Conservation (phyloP, 2,113 vertebrate species). For the Psittacus erithacus region DNA sequence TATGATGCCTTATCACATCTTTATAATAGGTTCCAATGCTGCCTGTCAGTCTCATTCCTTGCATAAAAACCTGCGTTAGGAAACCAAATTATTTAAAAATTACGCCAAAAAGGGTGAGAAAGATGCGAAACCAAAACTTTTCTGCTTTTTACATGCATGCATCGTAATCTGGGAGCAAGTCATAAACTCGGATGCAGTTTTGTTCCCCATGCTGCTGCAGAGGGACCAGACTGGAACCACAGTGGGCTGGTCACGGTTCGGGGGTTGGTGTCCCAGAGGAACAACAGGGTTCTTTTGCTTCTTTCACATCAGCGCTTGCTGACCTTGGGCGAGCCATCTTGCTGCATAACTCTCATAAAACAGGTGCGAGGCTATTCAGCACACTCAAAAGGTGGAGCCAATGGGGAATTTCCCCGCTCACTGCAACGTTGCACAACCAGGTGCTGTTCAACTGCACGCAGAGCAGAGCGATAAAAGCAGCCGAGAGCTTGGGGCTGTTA, state of each 20-base stretch:
- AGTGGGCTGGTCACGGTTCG: rapidly evolving
- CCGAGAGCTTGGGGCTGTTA: neutral
- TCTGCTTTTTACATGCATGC: neutral
- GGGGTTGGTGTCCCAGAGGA: neutral
- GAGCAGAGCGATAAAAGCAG: neutral
- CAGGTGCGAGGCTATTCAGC: neutral
- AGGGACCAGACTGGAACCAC: neutral
- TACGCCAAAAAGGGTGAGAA: neutral
- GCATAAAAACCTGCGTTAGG: neutral
- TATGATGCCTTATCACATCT: neutral
- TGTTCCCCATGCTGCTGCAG: neutral
- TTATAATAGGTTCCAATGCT: neutral
- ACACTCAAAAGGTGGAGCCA: neutral
- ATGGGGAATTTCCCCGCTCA: neutral
- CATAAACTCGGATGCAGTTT: neutral
- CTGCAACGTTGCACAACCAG: neutral
- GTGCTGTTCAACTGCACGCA: neutral
- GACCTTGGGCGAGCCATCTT: neutral
- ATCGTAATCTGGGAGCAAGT: neutral
- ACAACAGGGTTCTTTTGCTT: neutral
- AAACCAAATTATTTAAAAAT: neutral
- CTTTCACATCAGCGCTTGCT: neutral
- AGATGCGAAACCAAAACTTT: neutral
- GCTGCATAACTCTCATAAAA: neutral
- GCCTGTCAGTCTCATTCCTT: neutral